Evolutionary conservation across 2,113 vertebrate species (phyloP), one percentile per base, ranked within the genome.

Genomic region (Numida meleagris): DNA sequence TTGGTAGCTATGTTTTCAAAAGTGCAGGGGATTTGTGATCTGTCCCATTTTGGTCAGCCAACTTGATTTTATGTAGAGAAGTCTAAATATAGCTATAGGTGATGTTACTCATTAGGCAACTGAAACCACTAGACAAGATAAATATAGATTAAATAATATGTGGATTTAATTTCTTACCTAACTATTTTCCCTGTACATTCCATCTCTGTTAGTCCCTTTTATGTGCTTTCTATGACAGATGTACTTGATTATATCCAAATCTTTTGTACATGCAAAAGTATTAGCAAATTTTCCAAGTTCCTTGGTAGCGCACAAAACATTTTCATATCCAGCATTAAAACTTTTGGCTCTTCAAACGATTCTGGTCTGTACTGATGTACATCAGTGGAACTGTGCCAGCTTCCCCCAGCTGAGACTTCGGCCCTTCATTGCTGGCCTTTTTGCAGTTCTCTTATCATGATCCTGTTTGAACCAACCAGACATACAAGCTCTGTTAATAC

Each of bases 391-490:
- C 66, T 91, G 58, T 94, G 91, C 95, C 96, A 96, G 91, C 90
- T 95, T 95, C 82, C 90, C 94, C 90, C 88, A 90, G 91, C 82
- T 94, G 90, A 96, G 86, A 29, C 72, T 92, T 85, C 0, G 19
- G 67, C 71, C 94, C 81, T 74, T 86, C 50, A 79, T 62, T 94
- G 77, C 79, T 93, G 91, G 81, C 85, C 95, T 95, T 94, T 96
- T 92, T 91, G 86, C 75, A 65, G 94, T 82, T 86, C 80, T 93
- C 86, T 95, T 96, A 95, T 95, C 96, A 93, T 1, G 80, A 73
- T 97, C 68, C 76, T 88, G 88, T 94, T 97, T 95, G 90, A 96
- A 93, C 88, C 70, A 70, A 48, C 70, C 93, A 94, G 80, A 90
- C 94, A 84, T 93, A 95, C 4, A 1, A 95, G 95, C 88, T 91